Percentiles rank a stretch among this genome's conserved stretches.
Conservation (phyloP, 2,888 invertebrate genomes). For the Rhagonycha lutea region DNA sequence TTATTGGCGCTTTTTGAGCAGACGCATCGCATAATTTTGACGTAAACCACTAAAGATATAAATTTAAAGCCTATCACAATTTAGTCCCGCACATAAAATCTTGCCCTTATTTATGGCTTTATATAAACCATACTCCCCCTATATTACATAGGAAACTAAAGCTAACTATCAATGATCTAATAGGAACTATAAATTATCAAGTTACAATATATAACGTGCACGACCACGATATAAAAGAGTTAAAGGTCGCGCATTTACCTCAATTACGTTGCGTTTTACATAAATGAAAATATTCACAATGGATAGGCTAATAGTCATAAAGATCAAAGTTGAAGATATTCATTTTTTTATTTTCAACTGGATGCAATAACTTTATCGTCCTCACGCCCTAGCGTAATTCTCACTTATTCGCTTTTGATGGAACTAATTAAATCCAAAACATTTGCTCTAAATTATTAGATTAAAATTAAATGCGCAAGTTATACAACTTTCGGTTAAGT, state of each 20-base stretch:
- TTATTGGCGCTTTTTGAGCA: background rate
- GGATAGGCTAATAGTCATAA: background rate
- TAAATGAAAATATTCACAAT: conserved; percentile 2
- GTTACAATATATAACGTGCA: conserved; percentile 2
- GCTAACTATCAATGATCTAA: conserved; percentile 1
- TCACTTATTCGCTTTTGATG: too few relatives aligned
- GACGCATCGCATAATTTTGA: background rate
- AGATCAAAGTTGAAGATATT: background rate
- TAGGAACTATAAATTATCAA: conserved; percentile 1
- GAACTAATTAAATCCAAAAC: too few relatives aligned
- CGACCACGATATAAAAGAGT: conserved; percentile 1
- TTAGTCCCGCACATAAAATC: background rate
- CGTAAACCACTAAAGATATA: background rate
- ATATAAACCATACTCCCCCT: background rate
- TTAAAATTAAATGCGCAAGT: background rate
- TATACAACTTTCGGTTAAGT: background rate
- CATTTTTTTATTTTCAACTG: background rate
- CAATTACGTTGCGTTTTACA: conserved; percentile 1
- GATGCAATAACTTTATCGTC: background rate
- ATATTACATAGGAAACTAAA: background rate
- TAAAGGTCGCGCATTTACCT: background rate
- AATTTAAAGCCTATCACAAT: background rate
- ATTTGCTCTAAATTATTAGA: background rate
- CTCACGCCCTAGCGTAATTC: too few relatives aligned
- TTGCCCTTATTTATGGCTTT: background rate